Base-by-base conservation (phyloP, 1,140 invertebrate genomes). In the Microplitis mediator region DNA sequence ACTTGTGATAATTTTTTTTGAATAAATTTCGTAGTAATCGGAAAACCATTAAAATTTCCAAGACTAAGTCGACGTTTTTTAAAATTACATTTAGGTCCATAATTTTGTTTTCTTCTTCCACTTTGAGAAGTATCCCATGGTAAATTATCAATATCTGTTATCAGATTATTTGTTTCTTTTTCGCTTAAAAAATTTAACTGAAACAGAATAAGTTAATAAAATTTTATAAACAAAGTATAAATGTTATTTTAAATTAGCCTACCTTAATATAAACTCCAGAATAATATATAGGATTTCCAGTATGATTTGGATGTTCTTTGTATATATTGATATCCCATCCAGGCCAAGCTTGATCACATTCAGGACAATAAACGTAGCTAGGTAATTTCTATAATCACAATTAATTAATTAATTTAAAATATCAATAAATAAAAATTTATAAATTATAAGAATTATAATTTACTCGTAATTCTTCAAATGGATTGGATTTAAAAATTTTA, bases 11-110 rank as follows among this genome's bases (percentile, higher is more conserved):
- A 94, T 81, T 93, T 92, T 0, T 95, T 89, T 80, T 98, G 94
- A 23, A 99, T 84, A 83, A 93, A 93, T 81, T 94, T 90, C 0
- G 95, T 93, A 85, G 91, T 95, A 31, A 82, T 80, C 3, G 98
- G 98, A 85, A 99, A 95, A 0, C 98, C 98, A 69, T 89, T 87
- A 80, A 99, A 99, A 45, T 89, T 84, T 0, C 93, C 94, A 61
- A 91, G 72, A 73, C 91, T 92, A 14, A 99, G 84, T 85, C 96
- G 97, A 76, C 91, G 90, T 81, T 96, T 97, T 81, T 99, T 99
- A 81, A 99, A 99, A 87, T 99, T 99, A 31, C 97, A 97, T 88
- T 98, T 98, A 3, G 98, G 98, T 11, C 98, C 98, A 89, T 93
- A 99, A 87, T 99, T 99, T 91, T 95, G 97, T 86, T 99, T 99